Conservation (phyloP, 2,888 invertebrate species). For the Capitulum mitella region DNA sequence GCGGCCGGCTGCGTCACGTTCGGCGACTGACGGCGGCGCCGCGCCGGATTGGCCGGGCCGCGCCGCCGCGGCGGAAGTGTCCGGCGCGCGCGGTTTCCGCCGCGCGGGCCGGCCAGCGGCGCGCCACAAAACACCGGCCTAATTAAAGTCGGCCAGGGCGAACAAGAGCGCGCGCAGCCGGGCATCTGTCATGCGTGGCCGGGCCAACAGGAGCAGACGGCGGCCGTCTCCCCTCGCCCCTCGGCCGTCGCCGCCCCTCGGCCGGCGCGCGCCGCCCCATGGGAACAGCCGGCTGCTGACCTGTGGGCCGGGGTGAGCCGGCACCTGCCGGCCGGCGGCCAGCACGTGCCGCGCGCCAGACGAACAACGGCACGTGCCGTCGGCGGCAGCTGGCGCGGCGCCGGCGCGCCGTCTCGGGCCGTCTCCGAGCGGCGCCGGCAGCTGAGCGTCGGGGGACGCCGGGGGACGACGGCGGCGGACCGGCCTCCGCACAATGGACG, state of each 20-base stretch:
- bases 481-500: background rate
- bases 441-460: background rate
- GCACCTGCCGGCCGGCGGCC: constrained; percentile 8
- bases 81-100: background rate
- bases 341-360: constrained; percentile 21
- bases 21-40: background rate
- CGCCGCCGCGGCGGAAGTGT: background rate
- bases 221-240: background rate
- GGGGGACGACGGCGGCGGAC: background rate
- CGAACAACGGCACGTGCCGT: constrained; percentile 21
- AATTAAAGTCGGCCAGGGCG: background rate
- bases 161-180: background rate
- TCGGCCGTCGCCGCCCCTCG: background rate
- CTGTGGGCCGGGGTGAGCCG: background rate
- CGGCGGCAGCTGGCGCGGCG: background rate
- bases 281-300: constrained; percentile 18
- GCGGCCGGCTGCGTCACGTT: background rate
- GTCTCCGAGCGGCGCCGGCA: background rate
- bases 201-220: background rate
- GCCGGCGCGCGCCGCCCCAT: background rate
- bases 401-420: background rate
- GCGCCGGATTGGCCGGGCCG: background rate
- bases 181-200: constrained; percentile 6
- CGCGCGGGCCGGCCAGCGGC: background rate
- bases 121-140: background rate